phyloP scores from a whole-genome alignment of 2,113 vertebrate genomes.

The Crocuta crocuta region DNA sequence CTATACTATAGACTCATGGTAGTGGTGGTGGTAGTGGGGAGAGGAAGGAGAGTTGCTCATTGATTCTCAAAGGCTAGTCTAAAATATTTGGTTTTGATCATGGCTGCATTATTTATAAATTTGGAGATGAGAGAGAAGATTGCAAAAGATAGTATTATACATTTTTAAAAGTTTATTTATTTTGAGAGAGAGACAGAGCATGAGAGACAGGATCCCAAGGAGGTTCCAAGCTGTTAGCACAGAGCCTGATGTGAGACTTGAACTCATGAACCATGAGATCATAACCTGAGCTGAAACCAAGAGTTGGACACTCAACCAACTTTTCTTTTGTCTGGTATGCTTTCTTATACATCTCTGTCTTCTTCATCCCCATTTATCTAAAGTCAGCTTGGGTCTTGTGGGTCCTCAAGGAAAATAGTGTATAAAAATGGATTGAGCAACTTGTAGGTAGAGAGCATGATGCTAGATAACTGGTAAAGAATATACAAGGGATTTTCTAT shows the following conservation, averaged over 20 bases:
- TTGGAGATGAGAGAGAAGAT: not conserved
- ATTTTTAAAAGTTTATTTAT: too few species aligned
- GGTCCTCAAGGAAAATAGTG: not conserved
- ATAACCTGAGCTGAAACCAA: too few species aligned
- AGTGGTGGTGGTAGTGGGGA: not conserved
- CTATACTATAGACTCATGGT: not conserved
- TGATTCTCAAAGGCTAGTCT: not conserved
- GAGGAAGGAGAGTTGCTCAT: not conserved
- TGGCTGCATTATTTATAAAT: not conserved
- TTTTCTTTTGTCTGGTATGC: not conserved
- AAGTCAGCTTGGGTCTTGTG: not conserved
- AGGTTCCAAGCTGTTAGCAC: too few species aligned
- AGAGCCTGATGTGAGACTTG: too few species aligned
- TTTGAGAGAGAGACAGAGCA: too few species aligned
- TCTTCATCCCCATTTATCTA: not conserved
- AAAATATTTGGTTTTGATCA: not conserved
- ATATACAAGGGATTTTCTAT: not conserved
- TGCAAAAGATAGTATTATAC: not conserved
- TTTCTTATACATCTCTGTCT: not conserved
- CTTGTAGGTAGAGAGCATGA: not conserved
- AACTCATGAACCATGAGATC: too few species aligned
- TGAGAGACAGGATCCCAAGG: too few species aligned
- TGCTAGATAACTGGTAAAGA: not conserved
- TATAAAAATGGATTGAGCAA: not conserved
- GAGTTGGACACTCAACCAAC: too few species aligned